Conservation (phyloP, 2,113 vertebrate genomes). For the Meles meles region DNA sequence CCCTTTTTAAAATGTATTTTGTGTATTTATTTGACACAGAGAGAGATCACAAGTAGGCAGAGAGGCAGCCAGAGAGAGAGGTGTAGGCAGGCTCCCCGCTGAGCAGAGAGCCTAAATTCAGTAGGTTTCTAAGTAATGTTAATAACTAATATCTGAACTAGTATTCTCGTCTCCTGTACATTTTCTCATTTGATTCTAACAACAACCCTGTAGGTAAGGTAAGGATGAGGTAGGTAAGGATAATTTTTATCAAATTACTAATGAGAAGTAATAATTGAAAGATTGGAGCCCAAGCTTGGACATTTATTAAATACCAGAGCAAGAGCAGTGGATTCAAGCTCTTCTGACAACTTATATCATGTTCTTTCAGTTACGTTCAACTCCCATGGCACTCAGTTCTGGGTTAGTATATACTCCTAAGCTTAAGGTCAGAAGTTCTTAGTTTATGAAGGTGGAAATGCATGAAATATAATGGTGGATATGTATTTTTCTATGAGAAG, state of each 20-base stretch:
- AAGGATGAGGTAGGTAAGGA: not conserved
- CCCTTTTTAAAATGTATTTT: too few relatives aligned
- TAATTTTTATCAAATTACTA: slow-evolving; percentile 11
- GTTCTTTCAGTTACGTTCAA: not conserved
- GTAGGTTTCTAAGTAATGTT: not conserved
- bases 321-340: not conserved
- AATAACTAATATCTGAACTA: not conserved
- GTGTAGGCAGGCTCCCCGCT: too few relatives aligned
- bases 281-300: not conserved
- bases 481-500: not conserved
- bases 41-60: too few relatives aligned
- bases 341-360: not conserved
- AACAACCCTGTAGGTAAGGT: not conserved
- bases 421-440: not conserved
- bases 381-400: not conserved
- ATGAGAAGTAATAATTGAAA: not conserved
- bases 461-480: not conserved
- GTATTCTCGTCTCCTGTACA: not conserved
- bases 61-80: too few relatives aligned
- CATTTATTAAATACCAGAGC: not conserved
- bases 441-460: not conserved
- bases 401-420: not conserved
- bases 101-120: too few relatives aligned
- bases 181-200: slow-evolving; percentile 25
- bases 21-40: too few relatives aligned